Percentiles rank a stretch among this genome's conserved stretches.
phyloP scores from a whole-genome alignment of 2,113 vertebrate genomes.

The Scortum barcoo region DNA sequence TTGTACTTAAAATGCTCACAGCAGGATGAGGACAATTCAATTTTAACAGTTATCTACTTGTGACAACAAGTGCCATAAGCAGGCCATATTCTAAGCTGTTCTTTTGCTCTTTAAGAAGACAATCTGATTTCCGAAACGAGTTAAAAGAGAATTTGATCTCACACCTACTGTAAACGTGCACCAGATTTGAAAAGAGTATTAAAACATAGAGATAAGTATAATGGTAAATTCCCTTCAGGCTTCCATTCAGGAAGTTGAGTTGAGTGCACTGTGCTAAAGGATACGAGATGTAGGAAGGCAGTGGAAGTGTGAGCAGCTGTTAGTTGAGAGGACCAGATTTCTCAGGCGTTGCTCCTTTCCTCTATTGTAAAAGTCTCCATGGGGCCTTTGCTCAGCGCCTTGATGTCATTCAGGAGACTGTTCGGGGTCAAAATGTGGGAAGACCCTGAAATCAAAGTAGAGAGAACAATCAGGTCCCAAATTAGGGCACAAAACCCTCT shows the following conservation, averaged over 20 bases:
- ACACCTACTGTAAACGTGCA: constrained; percentile 37
- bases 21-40: constrained; percentile 17
- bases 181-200: constrained; percentile 31
- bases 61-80: not conserved
- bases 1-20: constrained; percentile 5
- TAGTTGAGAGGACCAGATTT: not conserved
- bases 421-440: constrained; percentile 94
- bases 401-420: constrained; percentile 92
- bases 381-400: constrained; percentile 90
- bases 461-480: not conserved
- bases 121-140: not conserved
- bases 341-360: constrained; percentile 78
- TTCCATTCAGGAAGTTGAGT: constrained; percentile 36
- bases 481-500: not conserved
- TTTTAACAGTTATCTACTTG: not conserved
- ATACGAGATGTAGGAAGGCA: not conserved
- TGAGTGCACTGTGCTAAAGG: constrained; percentile 54
- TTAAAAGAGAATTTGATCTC: constrained; percentile 13
- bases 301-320: not conserved
- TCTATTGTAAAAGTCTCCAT: constrained; percentile 88
- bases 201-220: constrained; percentile 35
- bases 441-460: constrained; percentile 86
- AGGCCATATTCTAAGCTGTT: not conserved
- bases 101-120: constrained; percentile 8
- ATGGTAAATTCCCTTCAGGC: constrained; percentile 73